phyloP scores from a whole-genome alignment of 2,113 vertebrate species.

The Fulica atra region DNA sequence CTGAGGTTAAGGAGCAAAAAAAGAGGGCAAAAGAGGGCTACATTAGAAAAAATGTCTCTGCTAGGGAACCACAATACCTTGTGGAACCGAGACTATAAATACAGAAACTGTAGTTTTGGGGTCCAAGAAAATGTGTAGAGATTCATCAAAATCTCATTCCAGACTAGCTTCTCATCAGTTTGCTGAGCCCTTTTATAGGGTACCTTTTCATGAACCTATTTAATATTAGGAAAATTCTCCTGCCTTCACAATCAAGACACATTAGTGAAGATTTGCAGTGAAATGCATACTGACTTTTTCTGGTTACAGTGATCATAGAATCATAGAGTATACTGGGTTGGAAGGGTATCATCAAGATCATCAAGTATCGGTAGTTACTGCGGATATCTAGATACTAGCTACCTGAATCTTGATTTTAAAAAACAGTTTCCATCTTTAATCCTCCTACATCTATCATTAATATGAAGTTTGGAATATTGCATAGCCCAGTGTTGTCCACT shows the following conservation, averaged over 20 bases:
- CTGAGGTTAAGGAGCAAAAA: neutral
- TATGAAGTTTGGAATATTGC: neutral
- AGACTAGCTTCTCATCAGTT: neutral
- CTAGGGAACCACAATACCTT: neutral
- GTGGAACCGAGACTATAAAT: neutral
- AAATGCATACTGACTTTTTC: neutral
- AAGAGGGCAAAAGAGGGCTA: neutral
- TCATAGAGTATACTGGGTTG: too few relatives aligned
- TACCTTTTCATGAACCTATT: neutral
- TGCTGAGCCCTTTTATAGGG: neutral
- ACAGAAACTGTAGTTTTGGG: neutral
- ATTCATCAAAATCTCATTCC: neutral
- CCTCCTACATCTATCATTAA: neutral
- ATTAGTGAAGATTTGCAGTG: neutral
- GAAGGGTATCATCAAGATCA: too few relatives aligned
- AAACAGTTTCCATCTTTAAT: neutral
- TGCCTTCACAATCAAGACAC: neutral
- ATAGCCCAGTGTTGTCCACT: neutral
- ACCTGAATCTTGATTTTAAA: neutral
- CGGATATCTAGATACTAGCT: neutral
- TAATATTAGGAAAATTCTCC: neutral
- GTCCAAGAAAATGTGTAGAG: neutral
- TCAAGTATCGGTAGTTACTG: too few relatives aligned
- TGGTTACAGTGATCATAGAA: neutral
- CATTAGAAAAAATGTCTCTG: neutral